Evolutionary conservation across 1,140 invertebrate species (phyloP).

Genomic region (Heliothis subflexa): DNA sequence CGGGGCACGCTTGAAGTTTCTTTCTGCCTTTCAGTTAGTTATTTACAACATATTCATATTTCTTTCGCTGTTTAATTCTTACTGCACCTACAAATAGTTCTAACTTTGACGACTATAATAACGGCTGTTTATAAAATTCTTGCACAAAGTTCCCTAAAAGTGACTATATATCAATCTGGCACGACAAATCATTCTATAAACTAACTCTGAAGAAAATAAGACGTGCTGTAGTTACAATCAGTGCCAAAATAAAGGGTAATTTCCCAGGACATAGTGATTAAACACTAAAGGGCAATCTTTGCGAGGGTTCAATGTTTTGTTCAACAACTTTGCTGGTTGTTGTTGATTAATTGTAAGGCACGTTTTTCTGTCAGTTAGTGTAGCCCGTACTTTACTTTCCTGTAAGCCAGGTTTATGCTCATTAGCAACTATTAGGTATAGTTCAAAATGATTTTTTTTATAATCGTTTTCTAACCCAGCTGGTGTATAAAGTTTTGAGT

Average conservation of each 20-base stretch:
- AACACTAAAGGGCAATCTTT: background rate
- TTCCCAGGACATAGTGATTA: background rate
- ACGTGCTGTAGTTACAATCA: too few species aligned
- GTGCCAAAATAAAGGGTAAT: background rate
- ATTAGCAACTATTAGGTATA: background rate
- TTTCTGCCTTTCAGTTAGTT: too few species aligned
- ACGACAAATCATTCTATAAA: too few species aligned
- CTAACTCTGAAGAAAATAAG: too few species aligned
- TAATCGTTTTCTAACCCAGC: background rate
- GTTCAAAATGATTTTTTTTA: background rate
- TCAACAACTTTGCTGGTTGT: background rate
- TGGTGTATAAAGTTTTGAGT: background rate
- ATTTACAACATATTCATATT: too few species aligned
- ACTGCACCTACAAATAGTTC: too few species aligned
- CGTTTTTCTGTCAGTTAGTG: background rate
- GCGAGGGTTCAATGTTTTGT: background rate
- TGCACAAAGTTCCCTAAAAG: too few species aligned
- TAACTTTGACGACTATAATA: too few species aligned
- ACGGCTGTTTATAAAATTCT: too few species aligned
- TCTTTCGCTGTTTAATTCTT: too few species aligned
- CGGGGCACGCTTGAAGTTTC: too few species aligned
- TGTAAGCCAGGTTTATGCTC: background rate
- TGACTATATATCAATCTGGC: too few species aligned
- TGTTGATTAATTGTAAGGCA: constrained; percentile 6
- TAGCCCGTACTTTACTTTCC: background rate